Percentiles rank a stretch among this genome's conserved stretches.
Conservation (phyloP, 2,797 vertebrate species). For the Fistularia commersonii region DNA sequence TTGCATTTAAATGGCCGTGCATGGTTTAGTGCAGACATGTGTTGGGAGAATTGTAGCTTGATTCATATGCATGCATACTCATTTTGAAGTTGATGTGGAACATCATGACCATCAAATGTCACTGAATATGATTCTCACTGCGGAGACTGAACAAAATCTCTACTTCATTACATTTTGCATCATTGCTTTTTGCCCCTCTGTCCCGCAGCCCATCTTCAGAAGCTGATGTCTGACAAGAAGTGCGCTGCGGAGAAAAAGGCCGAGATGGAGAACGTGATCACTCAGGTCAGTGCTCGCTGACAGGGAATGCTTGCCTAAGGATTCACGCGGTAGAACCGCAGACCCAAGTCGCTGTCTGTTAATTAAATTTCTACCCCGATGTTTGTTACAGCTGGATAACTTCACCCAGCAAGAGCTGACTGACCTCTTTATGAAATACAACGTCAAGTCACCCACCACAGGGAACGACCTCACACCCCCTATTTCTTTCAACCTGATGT, state of each 20-base stretch:
- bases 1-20: no score
- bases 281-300: conserved; percentile 77
- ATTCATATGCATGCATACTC: no score
- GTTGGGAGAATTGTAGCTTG: no score
- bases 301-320: neutral
- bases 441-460: conserved; percentile 91
- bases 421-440: conserved; percentile 94
- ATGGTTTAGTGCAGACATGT: no score
- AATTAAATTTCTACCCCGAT: neutral
- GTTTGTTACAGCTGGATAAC: conserved; percentile 86
- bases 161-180: no score
- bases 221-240: conserved; percentile 97
- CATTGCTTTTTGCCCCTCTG: neutral
- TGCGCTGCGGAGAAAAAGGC: conserved; percentile 88
- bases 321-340: no score
- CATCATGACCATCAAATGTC: no score
- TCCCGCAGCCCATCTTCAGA: conserved; percentile 89
- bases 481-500: conserved; percentile 97
- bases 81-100: no score
- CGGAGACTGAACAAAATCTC: no score
- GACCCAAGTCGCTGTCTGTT: neutral
- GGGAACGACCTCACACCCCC: conserved; percentile 92
- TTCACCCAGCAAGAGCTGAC: conserved; percentile 89
- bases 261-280: conserved; percentile 92
- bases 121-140: no score